Evolutionary conservation across 35 echinoderm and acorn worm species (phyloP), one percentile per base, ranked within the genome.

Genomic region (Diadema setosum): DNA sequence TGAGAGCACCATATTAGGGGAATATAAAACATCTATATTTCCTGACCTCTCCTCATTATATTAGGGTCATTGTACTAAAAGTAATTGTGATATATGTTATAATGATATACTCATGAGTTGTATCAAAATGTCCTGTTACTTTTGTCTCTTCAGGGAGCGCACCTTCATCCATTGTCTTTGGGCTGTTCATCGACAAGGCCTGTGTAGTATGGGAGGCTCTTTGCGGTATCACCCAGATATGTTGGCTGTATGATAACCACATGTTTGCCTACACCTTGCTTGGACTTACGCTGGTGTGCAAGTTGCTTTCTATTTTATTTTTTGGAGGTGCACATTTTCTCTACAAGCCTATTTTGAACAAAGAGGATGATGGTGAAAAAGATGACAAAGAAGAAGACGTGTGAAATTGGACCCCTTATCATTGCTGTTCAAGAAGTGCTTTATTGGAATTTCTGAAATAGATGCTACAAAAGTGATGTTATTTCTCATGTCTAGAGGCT

Each of bases 221-320:
- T 4, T 85, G 83, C n/a, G 83, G 24, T 23, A 58, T 36, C 17
- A 12, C 50, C 4, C 50, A 63, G 50, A 85, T 58, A 42, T 85
- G 83, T 37, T 85, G 83, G 83, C 52, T 85, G 14, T 85, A 85
- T 39, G 83, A 85, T 39, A 85, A 85, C 83, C 59, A 25, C 31
- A 61, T 34, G 26, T 85, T 85, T 20, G 83, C 48, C 3, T 44
- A 43, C 73, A 78, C 73, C 35, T 16, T 78, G 73, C 73, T 78
- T 11, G 73, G 73, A 3, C 37, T 78, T 5, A 35, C 27, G 2
- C 73, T 78, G 2, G 24, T n/a, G 17, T 9, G 35, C 36, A 78
- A 78, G 40, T 0, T 78, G 1, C 33, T 78, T 0, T 42, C 73
- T 2, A 9, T 78, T 3, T 4, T 78, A 14, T 78, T 78, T 36